phyloP scores from a whole-genome alignment of 2,797 vertebrate species.

The Numenius phaeopus region DNA sequence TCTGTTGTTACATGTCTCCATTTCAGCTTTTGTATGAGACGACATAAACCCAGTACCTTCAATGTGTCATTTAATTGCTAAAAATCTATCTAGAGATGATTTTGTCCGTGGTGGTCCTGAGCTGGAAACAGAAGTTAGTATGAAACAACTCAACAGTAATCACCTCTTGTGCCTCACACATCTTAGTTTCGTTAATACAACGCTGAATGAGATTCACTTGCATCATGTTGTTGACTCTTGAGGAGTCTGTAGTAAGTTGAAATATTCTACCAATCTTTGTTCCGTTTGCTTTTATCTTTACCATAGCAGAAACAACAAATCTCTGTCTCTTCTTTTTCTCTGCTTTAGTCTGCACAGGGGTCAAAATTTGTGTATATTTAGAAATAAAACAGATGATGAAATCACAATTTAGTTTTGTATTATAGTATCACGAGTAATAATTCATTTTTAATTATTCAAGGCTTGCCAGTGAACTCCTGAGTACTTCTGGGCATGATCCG shows the following conservation, averaged over 20 bases:
- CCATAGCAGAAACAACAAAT: not conserved
- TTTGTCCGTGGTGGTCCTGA: not conserved
- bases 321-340: not conserved
- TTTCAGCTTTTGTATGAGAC: not conserved
- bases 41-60: not conserved
- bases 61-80: not conserved
- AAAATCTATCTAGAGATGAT: not conserved
- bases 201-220: not conserved
- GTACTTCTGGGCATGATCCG: not conserved
- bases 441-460: constrained; percentile 29
- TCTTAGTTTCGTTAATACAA: not conserved
- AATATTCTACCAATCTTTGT: not conserved
- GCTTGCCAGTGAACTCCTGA: not conserved
- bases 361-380: not conserved
- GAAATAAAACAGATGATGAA: not conserved
- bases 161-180: not conserved
- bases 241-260: not conserved
- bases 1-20: not conserved
- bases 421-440: not conserved
- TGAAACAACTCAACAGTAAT: not conserved
- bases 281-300: not conserved
- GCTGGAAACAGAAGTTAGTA: not conserved
- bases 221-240: not conserved
- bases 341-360: not conserved
- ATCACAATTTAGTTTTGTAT: constrained; percentile 15